Evolutionary conservation across 2,113 vertebrate genomes (phyloP).

Genomic region (Ibidorhyncha struthersii): DNA sequence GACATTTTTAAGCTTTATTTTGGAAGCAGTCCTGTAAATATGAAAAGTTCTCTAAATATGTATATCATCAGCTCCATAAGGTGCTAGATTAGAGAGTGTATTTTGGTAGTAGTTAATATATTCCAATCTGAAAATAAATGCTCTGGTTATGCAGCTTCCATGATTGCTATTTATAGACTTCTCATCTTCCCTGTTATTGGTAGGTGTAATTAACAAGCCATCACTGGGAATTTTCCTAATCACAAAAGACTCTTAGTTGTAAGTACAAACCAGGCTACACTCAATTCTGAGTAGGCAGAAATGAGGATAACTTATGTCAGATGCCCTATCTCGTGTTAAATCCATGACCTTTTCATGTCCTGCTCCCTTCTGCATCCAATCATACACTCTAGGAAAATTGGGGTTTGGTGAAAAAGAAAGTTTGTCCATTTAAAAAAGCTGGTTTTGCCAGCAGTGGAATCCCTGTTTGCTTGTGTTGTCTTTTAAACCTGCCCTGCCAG

Average conservation of each 20-base stretch:
- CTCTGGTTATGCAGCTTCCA: conserved; percentile 14
- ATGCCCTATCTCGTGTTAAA: neutral
- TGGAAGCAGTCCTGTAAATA: neutral
- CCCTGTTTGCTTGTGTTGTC: neutral
- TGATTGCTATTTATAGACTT: neutral
- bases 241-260: conserved; percentile 14
- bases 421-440: neutral
- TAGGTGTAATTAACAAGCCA: conserved; percentile 36
- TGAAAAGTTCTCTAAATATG: neutral
- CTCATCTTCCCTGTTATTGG: neutral
- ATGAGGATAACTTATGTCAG: neutral
- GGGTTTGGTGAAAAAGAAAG: neutral
- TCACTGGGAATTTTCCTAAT: conserved; percentile 46
- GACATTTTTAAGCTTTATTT: neutral
- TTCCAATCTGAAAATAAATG: conserved; percentile 29
- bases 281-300: neutral
- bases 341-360: neutral
- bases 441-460: neutral
- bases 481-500: neutral
- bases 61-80: neutral
- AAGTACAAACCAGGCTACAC: neutral
- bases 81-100: neutral
- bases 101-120: conserved; percentile 10
- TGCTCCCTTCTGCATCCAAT: neutral
- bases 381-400: neutral